phyloP scores from a whole-genome alignment of 2,113 vertebrate genomes.

The Caretta caretta region DNA sequence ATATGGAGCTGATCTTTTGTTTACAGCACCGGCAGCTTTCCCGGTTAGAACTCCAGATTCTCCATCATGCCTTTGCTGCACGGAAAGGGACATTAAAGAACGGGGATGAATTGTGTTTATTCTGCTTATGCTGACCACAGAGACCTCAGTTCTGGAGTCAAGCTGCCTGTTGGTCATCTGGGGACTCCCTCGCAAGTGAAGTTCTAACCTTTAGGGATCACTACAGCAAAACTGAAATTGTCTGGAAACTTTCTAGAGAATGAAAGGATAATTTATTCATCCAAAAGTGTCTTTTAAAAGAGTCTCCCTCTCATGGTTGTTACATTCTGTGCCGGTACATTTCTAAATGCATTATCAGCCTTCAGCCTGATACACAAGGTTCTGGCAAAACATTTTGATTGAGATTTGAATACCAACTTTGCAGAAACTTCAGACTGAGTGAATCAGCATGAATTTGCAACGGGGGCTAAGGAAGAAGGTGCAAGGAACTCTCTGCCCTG shows the following conservation, averaged over 20 bases:
- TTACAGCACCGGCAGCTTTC: neutral
- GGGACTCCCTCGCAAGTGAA: neutral
- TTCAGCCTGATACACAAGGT: neutral
- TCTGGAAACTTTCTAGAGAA: neutral
- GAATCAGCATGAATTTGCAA: neutral
- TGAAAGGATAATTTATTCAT: neutral
- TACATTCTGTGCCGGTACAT: neutral
- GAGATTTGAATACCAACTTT: neutral
- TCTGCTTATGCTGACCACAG: neutral
- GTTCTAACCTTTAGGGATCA: neutral
- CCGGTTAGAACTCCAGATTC: neutral
- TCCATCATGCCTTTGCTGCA: neutral
- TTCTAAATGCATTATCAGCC: neutral
- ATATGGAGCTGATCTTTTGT: neutral
- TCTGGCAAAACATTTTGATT: neutral
- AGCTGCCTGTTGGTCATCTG: neutral
- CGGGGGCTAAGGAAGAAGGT: neutral
- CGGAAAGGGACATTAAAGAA: neutral
- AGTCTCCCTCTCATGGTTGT: neutral
- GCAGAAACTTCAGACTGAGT: neutral
- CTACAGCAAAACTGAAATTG: neutral
- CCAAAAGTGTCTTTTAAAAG: neutral
- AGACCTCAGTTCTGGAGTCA: neutral
- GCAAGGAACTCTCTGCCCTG: neutral
- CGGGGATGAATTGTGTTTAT: fast-evolving